Conservation (phyloP, 2,888 invertebrate genomes). For the Allacma fusca region DNA sequence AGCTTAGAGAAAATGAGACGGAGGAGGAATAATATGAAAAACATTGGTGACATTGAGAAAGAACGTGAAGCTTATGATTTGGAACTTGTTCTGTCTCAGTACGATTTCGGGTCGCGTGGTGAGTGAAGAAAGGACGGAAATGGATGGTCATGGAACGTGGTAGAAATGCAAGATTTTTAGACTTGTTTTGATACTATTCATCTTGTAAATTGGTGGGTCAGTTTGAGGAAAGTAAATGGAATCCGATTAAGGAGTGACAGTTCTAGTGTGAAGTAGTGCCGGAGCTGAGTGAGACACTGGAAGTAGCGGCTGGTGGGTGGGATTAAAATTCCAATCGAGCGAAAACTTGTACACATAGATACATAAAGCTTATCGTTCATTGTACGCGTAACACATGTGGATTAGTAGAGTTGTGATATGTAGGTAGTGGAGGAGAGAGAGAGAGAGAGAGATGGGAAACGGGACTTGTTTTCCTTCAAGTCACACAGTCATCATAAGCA, state of each 20-base stretch:
- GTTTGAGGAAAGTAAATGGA: conserved; percentile 33
- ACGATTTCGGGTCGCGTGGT: background rate
- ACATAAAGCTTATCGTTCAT: conserved; percentile 10
- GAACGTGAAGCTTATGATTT: background rate
- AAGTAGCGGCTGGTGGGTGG: background rate
- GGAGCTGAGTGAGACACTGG: background rate
- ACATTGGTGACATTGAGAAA: conserved; percentile 12
- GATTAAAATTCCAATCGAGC: conserved; percentile 31
- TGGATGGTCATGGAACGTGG: conserved; percentile 41
- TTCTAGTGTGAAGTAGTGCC: conserved; percentile 10
- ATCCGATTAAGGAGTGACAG: conserved; percentile 34
- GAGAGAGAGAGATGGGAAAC: background rate
- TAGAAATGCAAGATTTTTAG: conserved; percentile 23
- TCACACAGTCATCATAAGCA: conserved; percentile 30
- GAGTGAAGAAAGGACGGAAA: background rate
- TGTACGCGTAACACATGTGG: conserved; percentile 38
- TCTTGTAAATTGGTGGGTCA: conserved; percentile 32
- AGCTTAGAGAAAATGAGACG: background rate
- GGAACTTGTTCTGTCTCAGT: background rate
- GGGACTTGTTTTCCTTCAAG: conserved; percentile 29
- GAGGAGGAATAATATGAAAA: too few species aligned
- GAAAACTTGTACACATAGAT: background rate
- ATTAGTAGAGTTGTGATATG: conserved; percentile 12
- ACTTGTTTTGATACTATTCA: conserved; percentile 29
- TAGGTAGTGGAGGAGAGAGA: background rate